Evolutionary conservation across 1,140 invertebrate genomes (phyloP).

Genomic region (Zaprionus lachaisei): DNA sequence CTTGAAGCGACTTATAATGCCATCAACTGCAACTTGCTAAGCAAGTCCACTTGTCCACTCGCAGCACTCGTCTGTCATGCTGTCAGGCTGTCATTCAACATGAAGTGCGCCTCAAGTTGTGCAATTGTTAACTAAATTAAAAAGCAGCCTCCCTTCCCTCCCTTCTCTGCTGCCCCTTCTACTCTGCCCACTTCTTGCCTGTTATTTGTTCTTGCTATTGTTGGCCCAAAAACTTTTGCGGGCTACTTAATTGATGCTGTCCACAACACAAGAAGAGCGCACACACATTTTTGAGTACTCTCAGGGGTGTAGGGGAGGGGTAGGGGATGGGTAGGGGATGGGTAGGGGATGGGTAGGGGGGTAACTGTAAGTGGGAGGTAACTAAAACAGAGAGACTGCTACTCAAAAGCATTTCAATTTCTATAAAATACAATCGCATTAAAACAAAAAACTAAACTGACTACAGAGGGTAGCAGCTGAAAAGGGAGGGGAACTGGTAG

Average conservation of each 20-base stretch:
- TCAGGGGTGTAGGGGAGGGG: background rate
- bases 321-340: background rate
- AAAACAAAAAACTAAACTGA: constrained; percentile 44
- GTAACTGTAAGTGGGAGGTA: background rate
- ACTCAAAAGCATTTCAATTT: constrained; percentile 43
- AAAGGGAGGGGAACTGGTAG: no score
- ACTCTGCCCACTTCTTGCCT: background rate
- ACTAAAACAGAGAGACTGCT: background rate
- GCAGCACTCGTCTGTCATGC: background rate
- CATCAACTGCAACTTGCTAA: background rate
- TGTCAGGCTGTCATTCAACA: constrained; percentile 14
- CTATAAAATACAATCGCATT: constrained; percentile 41
- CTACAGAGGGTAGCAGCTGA: background rate
- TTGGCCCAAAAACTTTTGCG: constrained; percentile 22
- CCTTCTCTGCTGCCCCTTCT: no score
- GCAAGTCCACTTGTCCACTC: background rate
- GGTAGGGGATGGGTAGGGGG: no score
- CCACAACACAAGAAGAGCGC: constrained; percentile 27
- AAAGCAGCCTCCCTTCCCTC: background rate
- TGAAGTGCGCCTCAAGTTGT: constrained; percentile 28
- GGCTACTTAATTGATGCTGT: constrained; percentile 37
- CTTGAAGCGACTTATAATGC: constrained; percentile 3
- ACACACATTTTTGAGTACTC: background rate
- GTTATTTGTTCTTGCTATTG: no score
- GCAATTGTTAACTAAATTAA: constrained; percentile 40